Evolutionary conservation across 1,140 invertebrate species (phyloP).

Genomic region (Orchesella cincta): DNA sequence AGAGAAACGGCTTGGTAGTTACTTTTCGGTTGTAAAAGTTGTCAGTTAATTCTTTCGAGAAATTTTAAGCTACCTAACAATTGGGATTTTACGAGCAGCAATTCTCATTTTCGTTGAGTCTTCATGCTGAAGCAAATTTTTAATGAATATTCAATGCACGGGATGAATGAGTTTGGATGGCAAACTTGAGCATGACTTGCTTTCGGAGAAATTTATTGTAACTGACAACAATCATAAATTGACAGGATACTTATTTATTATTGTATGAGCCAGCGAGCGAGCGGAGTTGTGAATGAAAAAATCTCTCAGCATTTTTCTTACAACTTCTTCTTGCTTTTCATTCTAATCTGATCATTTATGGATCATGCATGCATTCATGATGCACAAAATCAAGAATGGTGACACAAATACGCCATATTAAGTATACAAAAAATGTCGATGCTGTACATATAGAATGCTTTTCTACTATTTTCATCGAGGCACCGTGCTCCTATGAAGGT

Average conservation of each 20-base stretch:
- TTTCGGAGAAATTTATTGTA: background rate
- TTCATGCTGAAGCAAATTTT: background rate
- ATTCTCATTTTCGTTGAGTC: background rate
- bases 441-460: background rate
- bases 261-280: too few relatives aligned
- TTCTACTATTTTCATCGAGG: background rate
- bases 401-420: background rate
- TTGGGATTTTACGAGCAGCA: background rate
- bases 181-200: too few relatives aligned
- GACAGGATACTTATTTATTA: background rate
- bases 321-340: background rate
- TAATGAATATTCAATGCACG: too few relatives aligned
- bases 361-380: background rate
- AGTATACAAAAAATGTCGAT: background rate
- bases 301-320: background rate
- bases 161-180: too few relatives aligned
- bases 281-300: too few relatives aligned
- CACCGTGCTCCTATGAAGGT: background rate
- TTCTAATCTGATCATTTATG: background rate
- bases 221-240: background rate
- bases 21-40: constrained; percentile 19
- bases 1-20: background rate
- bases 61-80: background rate
- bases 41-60: background rate
- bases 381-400: background rate